Base-by-base conservation (phyloP, 2,113 vertebrate species). In the Lepus europaeus region DNA sequence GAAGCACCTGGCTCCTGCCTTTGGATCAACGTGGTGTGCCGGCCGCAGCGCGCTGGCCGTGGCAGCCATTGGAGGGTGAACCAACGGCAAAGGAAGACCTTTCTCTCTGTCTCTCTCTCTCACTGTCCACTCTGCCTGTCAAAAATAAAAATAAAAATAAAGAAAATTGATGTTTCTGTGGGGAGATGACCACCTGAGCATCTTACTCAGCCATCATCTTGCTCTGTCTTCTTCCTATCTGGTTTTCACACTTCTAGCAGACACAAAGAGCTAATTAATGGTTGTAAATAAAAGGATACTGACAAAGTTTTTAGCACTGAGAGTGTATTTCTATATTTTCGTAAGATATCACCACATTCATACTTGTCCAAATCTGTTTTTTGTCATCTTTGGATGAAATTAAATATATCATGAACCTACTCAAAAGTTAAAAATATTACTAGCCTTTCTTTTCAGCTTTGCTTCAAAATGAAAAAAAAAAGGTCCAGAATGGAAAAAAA, bases 171-270 rank as follows among this genome's bases (percentile, higher is more conserved):
- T 45, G 45, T 45, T 45, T 45, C 45, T 45, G 45, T 45, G 45
- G 45, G 6, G 45, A 45, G 45, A 45, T 45, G 45, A 45, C 45
- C 6, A 7, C 45, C 6, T 45, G 45, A 45, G 6, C 6, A 6
- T 45, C 45, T 45, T 45, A 45, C 45, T 45, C 6, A 45, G 45
- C 5, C 45, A 45, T 45, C 45, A 45, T 45, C 45, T 45, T 45
- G 45, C 45, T 45, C 45, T 45, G 45, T 45, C 45, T 45, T 45
- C 45, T 45, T 45, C 45, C 45, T 45, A 45, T 45, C 45, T 7
- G 6, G 6, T 88, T 91, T 92, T 93, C 53, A 91, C 29, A 89
- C 51, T 72, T 92, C n/a, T 82, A 27, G 69, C 33, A 87, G 88
- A 85, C 9, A 94, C n/a, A 82, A 66, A 66, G 91, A 93, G 3